These are phyloP conservation scores for Nesogale talazaci DNA, from an alignment of 2,113 vertebrate species.

Conservation along the genomic window DNA sequence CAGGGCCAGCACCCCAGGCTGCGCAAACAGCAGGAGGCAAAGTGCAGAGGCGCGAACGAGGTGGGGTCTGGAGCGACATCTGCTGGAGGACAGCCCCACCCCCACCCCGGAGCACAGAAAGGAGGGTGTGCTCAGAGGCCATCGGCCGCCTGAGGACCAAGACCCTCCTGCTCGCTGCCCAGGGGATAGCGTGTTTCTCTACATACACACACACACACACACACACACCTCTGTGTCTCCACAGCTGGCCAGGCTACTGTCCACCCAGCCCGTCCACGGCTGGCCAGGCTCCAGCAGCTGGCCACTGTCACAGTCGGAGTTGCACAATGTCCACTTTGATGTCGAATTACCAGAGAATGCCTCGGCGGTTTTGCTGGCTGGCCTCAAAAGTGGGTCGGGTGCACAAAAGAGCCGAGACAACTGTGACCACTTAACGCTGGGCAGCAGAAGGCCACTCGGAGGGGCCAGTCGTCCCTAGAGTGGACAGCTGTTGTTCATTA, in stretches of 20 bases:
- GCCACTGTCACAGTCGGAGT: not conserved
- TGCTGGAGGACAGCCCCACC: fast-evolving
- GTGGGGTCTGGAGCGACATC: fast-evolving
- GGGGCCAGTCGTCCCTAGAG: not conserved
- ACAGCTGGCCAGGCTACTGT: fast-evolving
- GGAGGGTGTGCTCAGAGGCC: too few species aligned
- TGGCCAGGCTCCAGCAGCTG: not conserved
- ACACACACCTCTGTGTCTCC: fast-evolving
- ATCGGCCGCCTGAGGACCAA: too few species aligned
- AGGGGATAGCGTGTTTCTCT: too few species aligned
- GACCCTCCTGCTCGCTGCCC: too few species aligned
- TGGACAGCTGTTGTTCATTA: not conserved
- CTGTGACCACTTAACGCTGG: not conserved
- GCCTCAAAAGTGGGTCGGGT: not conserved
- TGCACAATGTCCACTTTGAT: fast-evolving
- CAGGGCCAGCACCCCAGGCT: fast-evolving
- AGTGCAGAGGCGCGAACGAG: fast-evolving
- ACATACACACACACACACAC: too few species aligned
- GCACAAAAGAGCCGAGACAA: not conserved
- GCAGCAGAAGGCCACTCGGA: not conserved
- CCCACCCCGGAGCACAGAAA: too few species aligned
- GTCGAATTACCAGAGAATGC: not conserved
- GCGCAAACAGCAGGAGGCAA: not conserved
- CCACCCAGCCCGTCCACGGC: not conserved
- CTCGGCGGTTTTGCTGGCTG: not conserved